Evolutionary conservation across 1,140 invertebrate genomes (phyloP).

Genomic region (Papilio polyxenes): DNA sequence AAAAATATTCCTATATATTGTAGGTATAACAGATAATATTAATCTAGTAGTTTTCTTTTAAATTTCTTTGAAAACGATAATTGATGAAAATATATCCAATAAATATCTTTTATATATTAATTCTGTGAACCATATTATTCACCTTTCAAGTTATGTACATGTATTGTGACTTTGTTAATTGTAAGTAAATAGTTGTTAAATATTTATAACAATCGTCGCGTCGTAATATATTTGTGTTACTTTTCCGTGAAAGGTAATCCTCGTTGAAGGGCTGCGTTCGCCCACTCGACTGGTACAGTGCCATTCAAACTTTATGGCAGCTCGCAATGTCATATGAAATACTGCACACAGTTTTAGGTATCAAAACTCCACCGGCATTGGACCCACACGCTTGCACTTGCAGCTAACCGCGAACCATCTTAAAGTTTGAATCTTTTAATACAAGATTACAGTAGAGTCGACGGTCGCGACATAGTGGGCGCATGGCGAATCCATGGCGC

Average conservation of each 20-base stretch:
- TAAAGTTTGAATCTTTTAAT: slow-evolving; percentile 14
- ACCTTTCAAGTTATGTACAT: not conserved
- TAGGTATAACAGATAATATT: too few relatives aligned
- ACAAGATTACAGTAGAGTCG: slow-evolving; percentile 44
- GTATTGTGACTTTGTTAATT: not conserved
- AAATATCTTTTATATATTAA: too few relatives aligned
- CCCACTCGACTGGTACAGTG: slow-evolving; percentile 43
- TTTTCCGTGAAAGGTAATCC: slow-evolving; percentile 42
- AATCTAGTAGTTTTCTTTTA: too few relatives aligned
- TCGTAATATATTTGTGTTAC: slow-evolving; percentile 28
- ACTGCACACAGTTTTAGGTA: too few relatives aligned
- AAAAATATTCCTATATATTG: not conserved
- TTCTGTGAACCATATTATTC: too few relatives aligned
- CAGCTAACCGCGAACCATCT: not conserved
- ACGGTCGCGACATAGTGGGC: slow-evolving; percentile 42
- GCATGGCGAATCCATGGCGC: slow-evolving; percentile 56
- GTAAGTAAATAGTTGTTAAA: not conserved
- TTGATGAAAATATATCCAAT: too few relatives aligned
- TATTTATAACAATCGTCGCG: slow-evolving; percentile 22
- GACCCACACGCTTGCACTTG: not conserved
- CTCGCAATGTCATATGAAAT: not conserved
- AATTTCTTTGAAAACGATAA: too few relatives aligned
- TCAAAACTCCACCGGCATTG: not conserved
- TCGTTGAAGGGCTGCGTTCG: slow-evolving; percentile 46
- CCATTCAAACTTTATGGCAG: not conserved